A percentile compares a stretch with the other conserved stretches of the same genome.
Evolutionary conservation across 2,797 vertebrate species (phyloP).

Genomic region (Sebastes oblongus): DNA sequence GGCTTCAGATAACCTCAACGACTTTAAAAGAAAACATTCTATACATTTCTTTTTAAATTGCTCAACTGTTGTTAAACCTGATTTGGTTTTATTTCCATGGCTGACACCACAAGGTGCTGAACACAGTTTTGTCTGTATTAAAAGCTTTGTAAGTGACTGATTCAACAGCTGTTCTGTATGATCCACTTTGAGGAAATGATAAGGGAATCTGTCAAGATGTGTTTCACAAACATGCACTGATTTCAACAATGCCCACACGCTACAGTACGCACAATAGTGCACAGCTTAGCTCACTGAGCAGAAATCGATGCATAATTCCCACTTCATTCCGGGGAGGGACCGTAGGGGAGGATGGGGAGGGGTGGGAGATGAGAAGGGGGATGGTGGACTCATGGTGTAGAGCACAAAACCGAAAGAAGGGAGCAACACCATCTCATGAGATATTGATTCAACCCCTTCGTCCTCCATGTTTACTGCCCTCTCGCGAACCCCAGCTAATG

Average conservation of each 20-base stretch:
- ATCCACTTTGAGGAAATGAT: neutral
- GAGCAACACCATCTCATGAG: conserved; percentile 22
- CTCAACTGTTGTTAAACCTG: neutral
- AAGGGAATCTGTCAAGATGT: neutral
- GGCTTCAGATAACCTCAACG: neutral
- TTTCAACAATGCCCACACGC: neutral
- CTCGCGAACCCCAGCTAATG: conserved; percentile 36
- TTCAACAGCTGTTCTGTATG: neutral
- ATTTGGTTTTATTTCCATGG: neutral
- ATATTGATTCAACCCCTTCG: conserved; percentile 62
- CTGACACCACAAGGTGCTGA: neutral
- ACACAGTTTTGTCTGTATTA: neutral
- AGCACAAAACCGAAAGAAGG: conserved; percentile 12
- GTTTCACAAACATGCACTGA: conserved; percentile 7
- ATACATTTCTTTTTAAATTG: neutral
- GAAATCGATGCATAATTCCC: conserved; percentile 71
- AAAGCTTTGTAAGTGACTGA: neutral
- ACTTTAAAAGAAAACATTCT: neutral
- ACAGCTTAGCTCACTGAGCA: conserved; percentile 5
- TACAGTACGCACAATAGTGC: conserved; percentile 3
- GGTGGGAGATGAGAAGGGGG: conserved; percentile 28
- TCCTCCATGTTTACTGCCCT: conserved; percentile 35
- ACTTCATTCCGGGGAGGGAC: conserved; percentile 33
- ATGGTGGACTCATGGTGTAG: conserved; percentile 31
- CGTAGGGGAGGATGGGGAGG: neutral